Conservation (phyloP, 2,797 vertebrate genomes). For the Sylvilagus floridanus region DNA sequence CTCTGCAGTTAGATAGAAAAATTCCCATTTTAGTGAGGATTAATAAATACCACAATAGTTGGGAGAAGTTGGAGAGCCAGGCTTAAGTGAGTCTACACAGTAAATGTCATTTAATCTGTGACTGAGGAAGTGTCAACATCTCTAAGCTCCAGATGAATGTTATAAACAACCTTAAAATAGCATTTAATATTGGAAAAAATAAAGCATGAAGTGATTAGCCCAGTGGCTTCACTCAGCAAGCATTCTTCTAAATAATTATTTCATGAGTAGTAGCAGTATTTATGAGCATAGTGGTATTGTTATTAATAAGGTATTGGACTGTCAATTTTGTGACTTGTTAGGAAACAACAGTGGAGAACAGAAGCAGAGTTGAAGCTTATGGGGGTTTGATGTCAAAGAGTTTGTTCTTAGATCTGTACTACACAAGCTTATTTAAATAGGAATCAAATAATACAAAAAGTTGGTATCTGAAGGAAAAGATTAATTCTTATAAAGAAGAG, state of each 20-base stretch:
- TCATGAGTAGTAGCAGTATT: not conserved
- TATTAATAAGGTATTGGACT: not conserved
- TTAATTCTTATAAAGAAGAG: conserved; percentile 48
- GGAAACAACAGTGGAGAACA: not conserved
- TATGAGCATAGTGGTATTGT: not conserved
- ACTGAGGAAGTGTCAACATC: not conserved
- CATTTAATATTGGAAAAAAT: not conserved
- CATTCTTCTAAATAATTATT: not conserved
- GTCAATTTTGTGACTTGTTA: not conserved
- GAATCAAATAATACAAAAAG: conserved; percentile 35
- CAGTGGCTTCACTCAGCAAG: not conserved
- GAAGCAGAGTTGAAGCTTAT: not conserved
- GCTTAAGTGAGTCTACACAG: not conserved
- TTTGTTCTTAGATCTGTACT: not conserved
- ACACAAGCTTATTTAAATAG: not conserved
- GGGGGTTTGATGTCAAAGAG: not conserved
- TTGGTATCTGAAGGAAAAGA: conserved; percentile 13
- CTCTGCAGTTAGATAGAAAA: not conserved
- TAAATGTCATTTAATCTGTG: not conserved
- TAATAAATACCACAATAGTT: not conserved
- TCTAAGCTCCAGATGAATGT: not conserved
- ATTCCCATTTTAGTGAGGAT: not conserved
- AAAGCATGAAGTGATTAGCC: not conserved
- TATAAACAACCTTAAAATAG: not conserved
- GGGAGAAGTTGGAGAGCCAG: not conserved